These are phyloP conservation scores for Elysia chlorotica DNA, from an alignment of 1,140 invertebrate genomes.

Conservation along the genomic window DNA sequence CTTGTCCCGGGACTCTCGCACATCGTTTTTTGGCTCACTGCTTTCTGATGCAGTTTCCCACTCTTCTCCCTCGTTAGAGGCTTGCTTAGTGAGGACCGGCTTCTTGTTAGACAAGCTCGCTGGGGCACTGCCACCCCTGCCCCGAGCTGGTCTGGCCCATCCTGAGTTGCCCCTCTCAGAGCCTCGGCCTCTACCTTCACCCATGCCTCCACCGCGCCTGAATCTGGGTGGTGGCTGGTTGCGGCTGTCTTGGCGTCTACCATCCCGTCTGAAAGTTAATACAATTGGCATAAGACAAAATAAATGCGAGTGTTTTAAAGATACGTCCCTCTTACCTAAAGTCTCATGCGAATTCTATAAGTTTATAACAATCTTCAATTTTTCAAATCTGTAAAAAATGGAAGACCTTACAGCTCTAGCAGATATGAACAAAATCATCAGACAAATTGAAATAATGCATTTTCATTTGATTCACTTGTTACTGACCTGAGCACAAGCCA, in stretches of 20 bases:
- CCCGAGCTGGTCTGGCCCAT: conserved; percentile 43
- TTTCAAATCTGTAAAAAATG: too few species aligned
- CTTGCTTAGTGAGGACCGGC: conserved; percentile 58
- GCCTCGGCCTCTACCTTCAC: conserved; percentile 33
- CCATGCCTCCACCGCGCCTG: conserved; percentile 38
- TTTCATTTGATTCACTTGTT: too few species aligned
- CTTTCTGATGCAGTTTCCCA: conserved; percentile 72
- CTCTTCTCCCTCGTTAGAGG: conserved; percentile 66
- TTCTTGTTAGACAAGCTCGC: conserved; percentile 35
- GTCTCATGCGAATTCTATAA: too few species aligned
- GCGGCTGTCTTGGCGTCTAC: conserved; percentile 39
- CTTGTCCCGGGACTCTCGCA: conserved; percentile 42
- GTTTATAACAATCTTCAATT: too few species aligned
- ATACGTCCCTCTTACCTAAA: too few species aligned
- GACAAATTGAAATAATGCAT: too few species aligned
- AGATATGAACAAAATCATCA: too few species aligned
- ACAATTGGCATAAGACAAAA: too few species aligned
- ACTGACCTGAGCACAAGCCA: too few species aligned
- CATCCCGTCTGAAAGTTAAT: conserved; percentile 37
- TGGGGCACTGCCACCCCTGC: conserved; percentile 45
- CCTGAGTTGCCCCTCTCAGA: conserved; percentile 38
- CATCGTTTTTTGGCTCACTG: conserved; percentile 63
- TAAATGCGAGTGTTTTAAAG: too few species aligned
- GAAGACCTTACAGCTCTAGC: too few species aligned
- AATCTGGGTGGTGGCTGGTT: conserved; percentile 50